phyloP scores from a whole-genome alignment of 1,140 invertebrate genomes.

The Argopecten irradians region DNA sequence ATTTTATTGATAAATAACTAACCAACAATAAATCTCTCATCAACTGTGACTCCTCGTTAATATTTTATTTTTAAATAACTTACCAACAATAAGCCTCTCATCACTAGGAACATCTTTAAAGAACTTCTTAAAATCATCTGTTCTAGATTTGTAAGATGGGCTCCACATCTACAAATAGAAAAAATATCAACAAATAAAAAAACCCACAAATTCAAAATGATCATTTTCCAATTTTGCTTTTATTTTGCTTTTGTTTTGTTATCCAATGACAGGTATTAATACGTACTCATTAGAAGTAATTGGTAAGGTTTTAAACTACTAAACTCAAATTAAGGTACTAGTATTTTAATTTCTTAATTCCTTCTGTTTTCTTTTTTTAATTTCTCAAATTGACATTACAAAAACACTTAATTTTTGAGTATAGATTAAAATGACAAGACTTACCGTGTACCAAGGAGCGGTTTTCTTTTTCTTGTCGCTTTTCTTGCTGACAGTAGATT shows the following conservation, averaged over 20 bases:
- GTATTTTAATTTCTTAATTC: background rate
- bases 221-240: background rate
- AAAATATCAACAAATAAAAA: background rate
- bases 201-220: background rate
- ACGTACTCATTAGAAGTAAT: background rate
- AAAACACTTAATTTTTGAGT: background rate
- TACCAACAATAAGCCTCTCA: constrained; percentile 94
- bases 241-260: background rate
- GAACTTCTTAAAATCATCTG: constrained; percentile 93
- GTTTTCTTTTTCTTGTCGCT: constrained; percentile 72
- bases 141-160: constrained; percentile 94
- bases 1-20: too few relatives aligned
- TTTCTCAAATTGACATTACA: background rate
- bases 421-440: too few relatives aligned
- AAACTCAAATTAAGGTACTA: background rate
- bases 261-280: background rate
- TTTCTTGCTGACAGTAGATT: constrained; percentile 48
- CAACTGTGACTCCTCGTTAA: too few relatives aligned
- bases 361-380: background rate
- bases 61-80: too few relatives aligned
- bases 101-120: constrained; percentile 94
- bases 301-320: background rate
- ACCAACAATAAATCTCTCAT: too few relatives aligned
- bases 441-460: constrained; percentile 75
- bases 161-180: constrained; percentile 83